Evolutionary conservation across 2,113 vertebrate species (phyloP).

Genomic region (Enhydra lutris): DNA sequence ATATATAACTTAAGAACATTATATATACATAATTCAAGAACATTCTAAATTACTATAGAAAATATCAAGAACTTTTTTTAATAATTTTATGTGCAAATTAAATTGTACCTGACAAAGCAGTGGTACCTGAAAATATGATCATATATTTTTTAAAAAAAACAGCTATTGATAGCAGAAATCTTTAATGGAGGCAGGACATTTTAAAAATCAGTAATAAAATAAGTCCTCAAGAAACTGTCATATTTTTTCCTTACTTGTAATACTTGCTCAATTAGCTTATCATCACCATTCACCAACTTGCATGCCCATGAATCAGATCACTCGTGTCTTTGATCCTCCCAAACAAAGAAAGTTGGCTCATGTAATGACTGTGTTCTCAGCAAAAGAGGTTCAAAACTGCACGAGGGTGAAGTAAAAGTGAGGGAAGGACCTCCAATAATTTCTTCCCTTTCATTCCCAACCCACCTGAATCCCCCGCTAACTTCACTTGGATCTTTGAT

Average conservation of each 20-base stretch:
- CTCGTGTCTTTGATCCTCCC: background rate
- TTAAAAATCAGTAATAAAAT: background rate
- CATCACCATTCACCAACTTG: background rate
- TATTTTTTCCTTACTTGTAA: background rate
- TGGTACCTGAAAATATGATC: background rate
- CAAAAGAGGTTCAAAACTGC: background rate
- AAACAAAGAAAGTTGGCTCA: background rate
- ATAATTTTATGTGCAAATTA: background rate
- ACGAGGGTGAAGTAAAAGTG: background rate
- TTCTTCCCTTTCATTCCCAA: background rate
- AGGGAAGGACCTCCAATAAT: background rate
- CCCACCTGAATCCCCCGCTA: background rate
- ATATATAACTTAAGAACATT: background rate
- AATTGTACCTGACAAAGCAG: background rate
- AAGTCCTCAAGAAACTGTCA: background rate
- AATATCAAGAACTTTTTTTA: background rate
- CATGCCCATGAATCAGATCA: background rate
- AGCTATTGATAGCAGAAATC: background rate
- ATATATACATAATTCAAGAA: background rate
- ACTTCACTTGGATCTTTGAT: background rate
- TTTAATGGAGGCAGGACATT: background rate
- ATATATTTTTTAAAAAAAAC: background rate
- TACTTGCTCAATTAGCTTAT: background rate
- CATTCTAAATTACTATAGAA: background rate
- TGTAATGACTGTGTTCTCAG: background rate